Conservation (phyloP, 2,888 invertebrate genomes). For the Sarcophaga caerulescens region DNA sequence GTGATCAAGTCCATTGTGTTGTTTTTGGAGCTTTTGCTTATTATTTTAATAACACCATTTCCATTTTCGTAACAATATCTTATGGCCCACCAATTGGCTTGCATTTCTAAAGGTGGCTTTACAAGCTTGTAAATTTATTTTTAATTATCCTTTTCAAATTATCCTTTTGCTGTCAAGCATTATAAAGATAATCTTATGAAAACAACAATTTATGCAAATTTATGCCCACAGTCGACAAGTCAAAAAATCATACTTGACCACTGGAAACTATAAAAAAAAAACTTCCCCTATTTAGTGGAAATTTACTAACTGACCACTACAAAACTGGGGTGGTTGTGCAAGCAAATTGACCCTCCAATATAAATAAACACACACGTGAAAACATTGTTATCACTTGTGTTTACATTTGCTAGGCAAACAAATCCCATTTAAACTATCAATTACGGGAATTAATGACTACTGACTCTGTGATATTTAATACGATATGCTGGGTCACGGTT, state of each 20-base stretch:
- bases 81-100: background rate
- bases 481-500: background rate
- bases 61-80: too few species aligned
- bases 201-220: conserved; percentile 45
- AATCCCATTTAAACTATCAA: conserved; percentile 42
- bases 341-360: conserved; percentile 2
- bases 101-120: background rate
- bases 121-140: conserved; percentile 1
- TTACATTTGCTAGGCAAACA: conserved; percentile 19
- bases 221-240: conserved; percentile 43
- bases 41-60: too few species aligned
- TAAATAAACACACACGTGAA: background rate
- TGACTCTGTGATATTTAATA: background rate
- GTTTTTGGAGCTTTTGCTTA: too few species aligned
- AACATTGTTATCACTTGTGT: conserved; percentile 50
- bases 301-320: conserved; percentile 35
- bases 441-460: conserved; percentile 45
- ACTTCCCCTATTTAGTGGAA: conserved; percentile 23
- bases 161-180: background rate
- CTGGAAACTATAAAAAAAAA: background rate
- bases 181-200: background rate
- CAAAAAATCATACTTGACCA: conserved; percentile 33
- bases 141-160: conserved; percentile 6
- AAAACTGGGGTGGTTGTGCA: conserved; percentile 3
- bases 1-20: too few species aligned